These are phyloP conservation scores for Berghia stephanieae DNA, from an alignment of 1,140 invertebrate species.

Conservation along the genomic window DNA sequence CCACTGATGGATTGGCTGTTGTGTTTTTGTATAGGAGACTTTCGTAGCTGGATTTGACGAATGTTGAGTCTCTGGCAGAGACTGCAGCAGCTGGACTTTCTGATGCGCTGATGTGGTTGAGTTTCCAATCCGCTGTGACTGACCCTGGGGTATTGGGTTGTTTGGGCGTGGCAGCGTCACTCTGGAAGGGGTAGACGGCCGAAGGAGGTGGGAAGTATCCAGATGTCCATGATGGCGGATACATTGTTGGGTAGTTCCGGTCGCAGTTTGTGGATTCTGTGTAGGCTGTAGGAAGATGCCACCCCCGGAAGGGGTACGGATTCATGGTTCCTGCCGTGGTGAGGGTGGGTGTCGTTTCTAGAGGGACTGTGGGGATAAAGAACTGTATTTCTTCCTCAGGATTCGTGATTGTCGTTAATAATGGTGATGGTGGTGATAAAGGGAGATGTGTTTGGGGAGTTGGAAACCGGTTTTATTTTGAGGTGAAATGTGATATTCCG, in stretches of 20 bases:
- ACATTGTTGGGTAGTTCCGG: conserved; percentile 58
- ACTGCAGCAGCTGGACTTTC: conserved; percentile 43
- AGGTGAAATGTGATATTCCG: too few species aligned
- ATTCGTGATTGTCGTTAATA: too few species aligned
- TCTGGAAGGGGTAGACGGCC: conserved; percentile 58
- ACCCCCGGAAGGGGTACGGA: conserved; percentile 60
- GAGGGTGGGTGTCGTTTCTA: too few species aligned
- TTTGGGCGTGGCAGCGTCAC: conserved; percentile 51
- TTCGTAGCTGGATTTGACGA: conserved; percentile 52
- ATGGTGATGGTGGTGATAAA: too few species aligned
- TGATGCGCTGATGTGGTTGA: conserved; percentile 52
- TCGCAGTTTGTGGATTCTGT: conserved; percentile 56
- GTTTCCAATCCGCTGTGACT: conserved; percentile 54
- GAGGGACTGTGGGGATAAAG: too few species aligned
- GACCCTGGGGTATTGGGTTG: conserved; percentile 45
- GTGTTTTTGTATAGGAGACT: conserved; percentile 56
- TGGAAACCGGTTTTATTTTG: too few species aligned
- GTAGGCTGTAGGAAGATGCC: conserved; percentile 59
- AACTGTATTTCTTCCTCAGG: too few species aligned
- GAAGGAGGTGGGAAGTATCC: conserved; percentile 56
- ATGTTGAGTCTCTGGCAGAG: conserved; percentile 41
- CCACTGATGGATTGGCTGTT: conserved; percentile 34
- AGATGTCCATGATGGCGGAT: conserved; percentile 55
- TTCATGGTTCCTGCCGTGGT: conserved; percentile 45
- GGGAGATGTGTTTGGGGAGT: too few species aligned